Evolutionary conservation across 2,797 vertebrate genomes (phyloP).

Genomic region (Gallinago solitaria): DNA sequence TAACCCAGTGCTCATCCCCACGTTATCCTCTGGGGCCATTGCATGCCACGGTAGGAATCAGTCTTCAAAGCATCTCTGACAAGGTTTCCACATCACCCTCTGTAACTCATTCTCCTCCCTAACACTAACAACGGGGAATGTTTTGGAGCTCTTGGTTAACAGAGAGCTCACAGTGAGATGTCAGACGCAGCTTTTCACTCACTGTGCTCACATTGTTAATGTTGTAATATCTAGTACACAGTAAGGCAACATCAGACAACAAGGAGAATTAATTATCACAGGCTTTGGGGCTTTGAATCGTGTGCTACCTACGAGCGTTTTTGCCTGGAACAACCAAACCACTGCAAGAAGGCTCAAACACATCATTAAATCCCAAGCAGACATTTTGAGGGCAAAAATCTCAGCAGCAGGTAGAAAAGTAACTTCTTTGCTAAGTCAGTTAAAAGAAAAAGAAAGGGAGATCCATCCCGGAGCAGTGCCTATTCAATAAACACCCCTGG

Average conservation of each 20-base stretch:
- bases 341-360: not conserved
- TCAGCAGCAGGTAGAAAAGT: not conserved
- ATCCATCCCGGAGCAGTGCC: not conserved
- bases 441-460: not conserved
- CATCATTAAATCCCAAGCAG: not conserved
- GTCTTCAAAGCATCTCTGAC: not conserved
- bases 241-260: not conserved
- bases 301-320: not conserved
- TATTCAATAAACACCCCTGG: not conserved
- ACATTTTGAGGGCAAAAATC: not conserved
- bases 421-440: not conserved
- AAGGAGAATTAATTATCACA: conserved; percentile 25
- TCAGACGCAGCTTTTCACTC: not conserved
- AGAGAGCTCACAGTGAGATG: not conserved
- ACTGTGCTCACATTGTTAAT: not conserved
- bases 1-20: not conserved
- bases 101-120: not conserved
- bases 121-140: not conserved
- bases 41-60: not conserved
- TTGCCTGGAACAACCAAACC: not conserved
- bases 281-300: not conserved
- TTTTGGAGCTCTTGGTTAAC: not conserved
- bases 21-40: not conserved
- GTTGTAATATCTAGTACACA: not conserved
- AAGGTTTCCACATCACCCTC: not conserved